Conservation (phyloP, 2,888 invertebrate species). For the Dendrolimus houi region DNA sequence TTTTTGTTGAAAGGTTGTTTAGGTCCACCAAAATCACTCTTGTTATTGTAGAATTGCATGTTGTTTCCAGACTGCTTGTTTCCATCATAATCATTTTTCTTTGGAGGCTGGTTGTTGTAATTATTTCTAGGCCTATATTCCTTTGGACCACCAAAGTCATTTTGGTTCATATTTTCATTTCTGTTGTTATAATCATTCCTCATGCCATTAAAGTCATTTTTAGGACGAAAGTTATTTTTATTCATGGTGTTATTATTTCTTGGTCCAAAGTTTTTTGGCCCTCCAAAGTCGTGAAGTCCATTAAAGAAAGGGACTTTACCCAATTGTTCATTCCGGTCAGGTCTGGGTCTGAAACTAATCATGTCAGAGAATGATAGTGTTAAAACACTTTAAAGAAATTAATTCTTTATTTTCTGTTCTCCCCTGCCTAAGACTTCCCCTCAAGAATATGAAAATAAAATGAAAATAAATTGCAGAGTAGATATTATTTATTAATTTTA, state of each 20-base stretch:
- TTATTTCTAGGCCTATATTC: constrained; percentile 61
- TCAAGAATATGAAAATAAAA: no score
- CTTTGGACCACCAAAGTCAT: constrained; percentile 69
- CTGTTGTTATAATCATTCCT: constrained; percentile 60
- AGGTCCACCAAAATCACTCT: constrained; percentile 68
- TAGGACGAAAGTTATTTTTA: constrained; percentile 63
- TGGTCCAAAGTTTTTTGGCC: constrained; percentile 67
- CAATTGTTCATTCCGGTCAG: constrained; percentile 80
- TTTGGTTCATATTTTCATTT: constrained; percentile 53
- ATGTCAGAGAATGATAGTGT: constrained; percentile 7
- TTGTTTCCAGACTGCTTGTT: constrained; percentile 49
- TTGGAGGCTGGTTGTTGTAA: constrained; percentile 49
- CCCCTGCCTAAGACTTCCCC: no score
- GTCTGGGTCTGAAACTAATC: constrained; percentile 76
- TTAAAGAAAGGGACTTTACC: constrained; percentile 73
- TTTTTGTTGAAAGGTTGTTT: constrained; percentile 58
- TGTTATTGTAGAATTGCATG: constrained; percentile 64
- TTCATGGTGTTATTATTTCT: constrained; percentile 51
- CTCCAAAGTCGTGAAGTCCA: constrained; percentile 64
- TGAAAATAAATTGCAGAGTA: no score
- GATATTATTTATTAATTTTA: no score
- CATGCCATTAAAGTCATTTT: constrained; percentile 66
- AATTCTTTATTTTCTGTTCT: no score
- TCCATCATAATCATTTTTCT: constrained; percentile 54
- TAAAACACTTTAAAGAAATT: constrained; percentile 9